A percentile compares a stretch with the other conserved stretches of the same genome.
phyloP scores from a whole-genome alignment of 2,888 invertebrate species.

The Brenthis daphne region DNA sequence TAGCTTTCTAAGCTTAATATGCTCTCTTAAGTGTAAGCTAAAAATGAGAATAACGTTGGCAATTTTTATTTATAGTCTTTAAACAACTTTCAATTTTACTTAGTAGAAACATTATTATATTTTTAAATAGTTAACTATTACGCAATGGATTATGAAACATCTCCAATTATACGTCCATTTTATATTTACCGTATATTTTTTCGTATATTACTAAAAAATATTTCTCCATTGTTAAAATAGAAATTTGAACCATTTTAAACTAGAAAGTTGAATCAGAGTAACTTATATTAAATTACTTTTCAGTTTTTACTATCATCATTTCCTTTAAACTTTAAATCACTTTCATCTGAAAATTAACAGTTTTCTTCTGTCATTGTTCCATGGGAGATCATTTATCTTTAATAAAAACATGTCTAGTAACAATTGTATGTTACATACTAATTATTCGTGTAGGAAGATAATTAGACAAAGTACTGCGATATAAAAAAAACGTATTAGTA shows the following conservation, averaged over 20 bases:
- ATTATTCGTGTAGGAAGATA: slow-evolving; percentile 33
- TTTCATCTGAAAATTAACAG: slow-evolving; percentile 30
- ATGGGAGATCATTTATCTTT: slow-evolving; percentile 29
- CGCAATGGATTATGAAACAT: no score
- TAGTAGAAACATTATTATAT: no score
- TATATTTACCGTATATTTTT: no score
- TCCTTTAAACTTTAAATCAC: slow-evolving; percentile 33
- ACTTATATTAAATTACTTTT: background rate
- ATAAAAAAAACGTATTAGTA: slow-evolving; percentile 1
- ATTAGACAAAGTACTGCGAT: slow-evolving; percentile 1
- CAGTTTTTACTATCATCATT: slow-evolving; percentile 14
- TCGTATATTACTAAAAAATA: no score
- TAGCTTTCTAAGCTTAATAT: no score
- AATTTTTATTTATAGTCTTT: no score
- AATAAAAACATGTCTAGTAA: slow-evolving; percentile 25
- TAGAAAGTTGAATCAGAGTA: background rate
- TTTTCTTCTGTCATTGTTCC: slow-evolving; percentile 12
- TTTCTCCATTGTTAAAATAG: background rate
- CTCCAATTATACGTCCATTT: no score
- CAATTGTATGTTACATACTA: slow-evolving; percentile 28
- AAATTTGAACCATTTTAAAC: slow-evolving; percentile 16
- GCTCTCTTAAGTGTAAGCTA: no score
- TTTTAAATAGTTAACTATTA: no score
- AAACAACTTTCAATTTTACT: no score
- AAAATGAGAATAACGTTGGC: no score